Evolutionary conservation across 2,797 vertebrate genomes (phyloP).

Genomic region (Microchirus variegatus): DNA sequence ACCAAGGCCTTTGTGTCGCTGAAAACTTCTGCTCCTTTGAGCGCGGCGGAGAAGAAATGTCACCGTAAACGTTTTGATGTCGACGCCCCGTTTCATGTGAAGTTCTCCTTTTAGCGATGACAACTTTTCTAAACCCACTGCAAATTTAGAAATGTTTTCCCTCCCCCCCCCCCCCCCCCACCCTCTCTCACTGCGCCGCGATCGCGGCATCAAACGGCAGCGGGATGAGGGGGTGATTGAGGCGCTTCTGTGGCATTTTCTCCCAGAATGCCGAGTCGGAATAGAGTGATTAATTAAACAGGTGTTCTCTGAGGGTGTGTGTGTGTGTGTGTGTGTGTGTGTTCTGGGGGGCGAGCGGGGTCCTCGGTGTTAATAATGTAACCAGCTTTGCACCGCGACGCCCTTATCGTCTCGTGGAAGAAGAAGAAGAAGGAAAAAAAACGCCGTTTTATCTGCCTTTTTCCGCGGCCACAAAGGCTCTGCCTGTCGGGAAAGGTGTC

Average conservation of each 20-base stretch:
- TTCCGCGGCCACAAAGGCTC: slow-evolving; percentile 77
- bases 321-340: slow-evolving; percentile 59
- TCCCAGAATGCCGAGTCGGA: slow-evolving; percentile 68
- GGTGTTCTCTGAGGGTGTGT: slow-evolving; percentile 70
- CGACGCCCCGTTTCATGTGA: slow-evolving; percentile 82
- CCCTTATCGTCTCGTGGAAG: slow-evolving; percentile 73
- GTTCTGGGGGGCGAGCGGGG: slow-evolving; percentile 68
- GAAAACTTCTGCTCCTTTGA: slow-evolving; percentile 82
- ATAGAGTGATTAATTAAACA: slow-evolving; percentile 86
- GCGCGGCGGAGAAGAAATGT: slow-evolving; percentile 81
- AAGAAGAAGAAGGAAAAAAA: too few relatives aligned
- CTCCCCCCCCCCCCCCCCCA: slow-evolving; percentile 44
- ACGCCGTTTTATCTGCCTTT: slow-evolving; percentile 76
- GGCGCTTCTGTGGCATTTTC: slow-evolving; percentile 80
- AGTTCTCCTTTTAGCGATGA: slow-evolving; percentile 83
- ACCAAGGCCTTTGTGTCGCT: slow-evolving; percentile 78
- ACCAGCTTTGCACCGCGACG: slow-evolving; percentile 70
- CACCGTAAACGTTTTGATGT: slow-evolving; percentile 84
- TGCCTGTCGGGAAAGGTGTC: slow-evolving; percentile 75
- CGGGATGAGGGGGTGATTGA: slow-evolving; percentile 70
- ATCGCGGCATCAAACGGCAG: slow-evolving; percentile 77
- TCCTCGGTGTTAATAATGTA: slow-evolving; percentile 83
- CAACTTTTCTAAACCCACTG: slow-evolving; percentile 83
- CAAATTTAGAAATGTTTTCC: slow-evolving; percentile 81
- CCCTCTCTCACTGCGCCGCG: slow-evolving; percentile 55